Evolutionary conservation across 2,888 invertebrate species (phyloP).

Genomic region (Cacoxenus indagator): DNA sequence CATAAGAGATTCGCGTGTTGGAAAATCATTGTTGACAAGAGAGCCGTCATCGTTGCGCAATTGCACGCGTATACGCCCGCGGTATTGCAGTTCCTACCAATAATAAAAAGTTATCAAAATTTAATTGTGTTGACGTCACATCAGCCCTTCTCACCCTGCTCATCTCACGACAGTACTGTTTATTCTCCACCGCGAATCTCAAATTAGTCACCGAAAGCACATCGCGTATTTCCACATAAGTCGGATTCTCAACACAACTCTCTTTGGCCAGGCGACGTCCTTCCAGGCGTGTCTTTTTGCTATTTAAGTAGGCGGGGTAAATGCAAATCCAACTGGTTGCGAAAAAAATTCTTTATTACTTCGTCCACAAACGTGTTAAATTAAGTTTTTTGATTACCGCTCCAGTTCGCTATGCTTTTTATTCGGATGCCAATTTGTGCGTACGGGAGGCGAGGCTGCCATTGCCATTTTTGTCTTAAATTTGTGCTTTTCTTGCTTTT

Average conservation of each 20-base stretch:
- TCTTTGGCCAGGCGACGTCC: slow-evolving; percentile 88
- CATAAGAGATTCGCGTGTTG: slow-evolving; percentile 84
- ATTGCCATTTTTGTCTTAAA: slow-evolving; percentile 52
- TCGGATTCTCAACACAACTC: slow-evolving; percentile 94
- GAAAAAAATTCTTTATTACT: slow-evolving; percentile 34
- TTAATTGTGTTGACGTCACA: neutral
- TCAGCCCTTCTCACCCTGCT: slow-evolving; percentile 76
- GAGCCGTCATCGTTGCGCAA: slow-evolving; percentile 91
- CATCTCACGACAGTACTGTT: slow-evolving; percentile 89
- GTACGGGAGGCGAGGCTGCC: slow-evolving; percentile 73
- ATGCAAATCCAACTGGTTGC: slow-evolving; percentile 88
- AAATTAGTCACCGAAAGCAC: slow-evolving; percentile 88
- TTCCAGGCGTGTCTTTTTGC: slow-evolving; percentile 89
- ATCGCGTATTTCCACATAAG: slow-evolving; percentile 94
- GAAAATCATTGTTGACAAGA: slow-evolving; percentile 79
- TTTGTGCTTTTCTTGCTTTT: slow-evolving; percentile 12
- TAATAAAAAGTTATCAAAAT: neutral
- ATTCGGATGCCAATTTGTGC: slow-evolving; percentile 78
- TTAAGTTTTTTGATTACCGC: slow-evolving; percentile 76
- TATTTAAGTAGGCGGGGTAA: slow-evolving; percentile 97
- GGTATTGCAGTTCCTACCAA: slow-evolving; percentile 79
- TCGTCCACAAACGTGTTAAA: neutral
- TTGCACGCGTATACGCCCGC: slow-evolving; percentile 94
- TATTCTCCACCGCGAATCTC: slow-evolving; percentile 91
- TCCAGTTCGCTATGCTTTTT: slow-evolving; percentile 86